These are phyloP conservation scores for Poeciliopsis occidentalis DNA, from an alignment of 2,113 vertebrate genomes.

Conservation along the genomic window DNA sequence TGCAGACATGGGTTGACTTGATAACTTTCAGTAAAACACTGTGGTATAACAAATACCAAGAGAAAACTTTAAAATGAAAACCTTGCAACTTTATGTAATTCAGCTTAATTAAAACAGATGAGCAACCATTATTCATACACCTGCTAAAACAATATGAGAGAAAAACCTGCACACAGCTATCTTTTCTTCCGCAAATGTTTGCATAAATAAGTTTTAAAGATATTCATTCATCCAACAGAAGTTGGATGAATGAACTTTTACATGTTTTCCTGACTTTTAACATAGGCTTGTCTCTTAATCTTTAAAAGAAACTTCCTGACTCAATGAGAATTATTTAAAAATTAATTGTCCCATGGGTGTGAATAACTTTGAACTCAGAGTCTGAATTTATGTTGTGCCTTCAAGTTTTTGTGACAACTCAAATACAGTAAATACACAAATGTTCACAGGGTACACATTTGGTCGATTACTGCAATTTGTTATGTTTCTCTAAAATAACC, in stretches of 20 bases:
- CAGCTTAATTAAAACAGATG: neutral
- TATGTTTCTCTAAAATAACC: neutral
- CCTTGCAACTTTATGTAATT: neutral
- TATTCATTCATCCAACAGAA: neutral
- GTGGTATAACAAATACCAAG: neutral
- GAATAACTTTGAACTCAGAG: too few relatives aligned
- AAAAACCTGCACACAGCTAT: neutral
- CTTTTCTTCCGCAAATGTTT: neutral
- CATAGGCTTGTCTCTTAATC: too few relatives aligned
- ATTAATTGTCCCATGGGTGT: too few relatives aligned
- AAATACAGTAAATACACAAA: too few relatives aligned
- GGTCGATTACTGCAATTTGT: neutral
- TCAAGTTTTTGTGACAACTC: too few relatives aligned
- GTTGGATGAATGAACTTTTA: too few relatives aligned
- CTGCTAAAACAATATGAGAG: too few relatives aligned
- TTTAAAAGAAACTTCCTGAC: too few relatives aligned
- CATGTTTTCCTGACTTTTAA: too few relatives aligned
- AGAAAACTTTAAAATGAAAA: neutral
- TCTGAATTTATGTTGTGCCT: too few relatives aligned
- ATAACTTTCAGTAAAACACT: neutral
- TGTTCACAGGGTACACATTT: neutral
- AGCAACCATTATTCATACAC: too few relatives aligned
- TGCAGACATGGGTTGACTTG: neutral
- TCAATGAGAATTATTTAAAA: too few relatives aligned
- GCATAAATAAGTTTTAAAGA: neutral